Evolutionary conservation across 2,888 invertebrate genomes (phyloP), one percentile per base, ranked within the genome.

Genomic region (Scrobipalpa atriplicella): DNA sequence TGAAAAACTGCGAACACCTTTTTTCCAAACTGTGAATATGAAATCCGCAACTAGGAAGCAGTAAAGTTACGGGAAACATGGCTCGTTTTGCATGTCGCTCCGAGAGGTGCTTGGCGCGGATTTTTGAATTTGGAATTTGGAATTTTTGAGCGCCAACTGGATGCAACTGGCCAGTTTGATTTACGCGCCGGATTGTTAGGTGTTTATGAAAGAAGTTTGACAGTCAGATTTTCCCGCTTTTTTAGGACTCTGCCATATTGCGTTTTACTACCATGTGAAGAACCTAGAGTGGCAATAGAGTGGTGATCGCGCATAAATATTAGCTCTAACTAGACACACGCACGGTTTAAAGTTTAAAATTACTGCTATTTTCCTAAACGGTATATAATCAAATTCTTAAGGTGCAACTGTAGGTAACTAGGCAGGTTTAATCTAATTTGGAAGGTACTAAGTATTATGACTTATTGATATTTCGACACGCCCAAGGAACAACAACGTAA

Each of bases 11-110:
- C 66, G 56, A 43, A 62, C 64, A 70, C 69, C 70, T 70, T 71
- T 71, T 70, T 51, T 47, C 62, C 43, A 62, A 64, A 41, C 64
- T 41, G 19, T 68, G 69, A 72, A 72, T 71, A 71, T 69, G 71
- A 71, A 72, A 69, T 70, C 67, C 67, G 67, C 62, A 64, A 67
- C 64, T 61, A 61, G 65, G 47, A 64, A 68, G 68, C 70, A 41
- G 51, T 56, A 62, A 65, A 66, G 54, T 56, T 21, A 56, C 19
- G 21, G 21, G 13, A 21, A 56, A 47, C 54, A 21, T 56, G 54
- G 21, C 54, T 56, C 54, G 54, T 56, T 56, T 21, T 56, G 54
- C 29, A 56, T 56, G 54, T 56, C 29, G 13, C 54, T 56, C 54
- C 21, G 21, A 29, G 29, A 29, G 29, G 21, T 19, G 54, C n/a